A percentile compares a stretch with the other conserved stretches of the same genome.
Evolutionary conservation across 2,888 invertebrate genomes (phyloP).

Genomic region (Melanostoma mellinum): DNA sequence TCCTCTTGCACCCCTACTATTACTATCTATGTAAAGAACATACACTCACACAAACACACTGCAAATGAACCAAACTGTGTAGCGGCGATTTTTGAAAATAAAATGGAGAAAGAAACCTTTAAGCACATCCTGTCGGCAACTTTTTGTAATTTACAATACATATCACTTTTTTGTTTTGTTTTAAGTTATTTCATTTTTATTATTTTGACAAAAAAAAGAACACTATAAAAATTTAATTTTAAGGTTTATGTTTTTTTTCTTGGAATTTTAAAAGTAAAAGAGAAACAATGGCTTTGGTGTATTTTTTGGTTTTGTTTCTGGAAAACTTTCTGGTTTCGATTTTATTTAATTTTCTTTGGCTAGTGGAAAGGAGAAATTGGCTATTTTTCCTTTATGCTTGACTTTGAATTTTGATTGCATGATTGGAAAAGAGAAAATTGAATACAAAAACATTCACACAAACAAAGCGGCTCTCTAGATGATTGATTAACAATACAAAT

Average conservation of each 20-base stretch:
- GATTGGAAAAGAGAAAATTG: slow-evolving; percentile 22
- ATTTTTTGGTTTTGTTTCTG: slow-evolving; percentile 33
- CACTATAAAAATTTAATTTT: slow-evolving; percentile 25
- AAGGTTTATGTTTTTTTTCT: slow-evolving; percentile 12
- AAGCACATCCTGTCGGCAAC: slow-evolving; percentile 68
- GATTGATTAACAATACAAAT: background rate
- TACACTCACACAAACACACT: slow-evolving; percentile 22
- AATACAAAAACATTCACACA: slow-evolving; percentile 3
- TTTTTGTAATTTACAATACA: slow-evolving; percentile 56
- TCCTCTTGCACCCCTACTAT: slow-evolving; percentile 42
- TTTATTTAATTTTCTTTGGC: slow-evolving; percentile 34
- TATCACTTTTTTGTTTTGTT: slow-evolving; percentile 27
- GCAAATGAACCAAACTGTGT: slow-evolving; percentile 8
- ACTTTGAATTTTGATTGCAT: slow-evolving; percentile 44
- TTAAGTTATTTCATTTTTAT: slow-evolving; percentile 32
- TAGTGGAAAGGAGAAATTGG: slow-evolving; percentile 41
- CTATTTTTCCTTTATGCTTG: slow-evolving; percentile 48
- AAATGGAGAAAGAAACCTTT: slow-evolving; percentile 28
- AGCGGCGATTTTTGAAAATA: slow-evolving; percentile 39
- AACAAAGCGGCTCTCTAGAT: slow-evolving; percentile 17
- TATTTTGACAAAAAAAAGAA: slow-evolving; percentile 24
- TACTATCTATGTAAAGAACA: slow-evolving; percentile 38
- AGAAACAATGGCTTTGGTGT: slow-evolving; percentile 5
- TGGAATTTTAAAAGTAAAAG: slow-evolving; percentile 3
- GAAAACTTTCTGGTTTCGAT: slow-evolving; percentile 32